Evolutionary conservation across 2,113 vertebrate species (phyloP).

Genomic region (Actinemys pallida): DNA sequence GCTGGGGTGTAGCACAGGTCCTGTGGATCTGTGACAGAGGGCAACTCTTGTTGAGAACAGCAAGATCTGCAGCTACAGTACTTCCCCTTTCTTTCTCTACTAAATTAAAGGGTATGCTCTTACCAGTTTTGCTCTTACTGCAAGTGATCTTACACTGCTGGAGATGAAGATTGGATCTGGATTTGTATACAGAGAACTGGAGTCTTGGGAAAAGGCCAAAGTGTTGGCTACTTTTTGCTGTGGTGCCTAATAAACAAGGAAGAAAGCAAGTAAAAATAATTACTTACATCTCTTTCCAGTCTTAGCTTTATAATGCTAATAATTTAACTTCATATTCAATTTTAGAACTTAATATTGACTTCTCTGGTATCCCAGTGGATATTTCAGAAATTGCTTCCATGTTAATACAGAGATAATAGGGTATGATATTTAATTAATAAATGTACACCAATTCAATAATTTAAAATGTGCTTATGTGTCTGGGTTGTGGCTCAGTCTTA

Average conservation of each 20-base stretch:
- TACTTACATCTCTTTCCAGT: no score
- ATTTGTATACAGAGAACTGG: background rate
- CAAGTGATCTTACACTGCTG: background rate
- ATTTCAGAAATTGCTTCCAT: background rate
- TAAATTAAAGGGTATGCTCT: background rate
- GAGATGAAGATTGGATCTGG: background rate
- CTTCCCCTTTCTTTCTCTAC: background rate
- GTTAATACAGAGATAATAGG: background rate
- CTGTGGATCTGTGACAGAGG: background rate
- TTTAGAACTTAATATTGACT: background rate
- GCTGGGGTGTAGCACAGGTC: no score
- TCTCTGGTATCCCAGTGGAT: background rate
- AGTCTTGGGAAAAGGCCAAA: background rate
- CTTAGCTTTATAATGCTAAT: background rate
- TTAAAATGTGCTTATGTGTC: background rate
- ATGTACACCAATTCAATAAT: background rate
- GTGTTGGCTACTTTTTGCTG: background rate
- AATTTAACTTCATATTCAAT: background rate
- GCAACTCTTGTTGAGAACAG: background rate
- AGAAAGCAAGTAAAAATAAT: background rate
- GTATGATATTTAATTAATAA: background rate
- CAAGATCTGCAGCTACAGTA: background rate
- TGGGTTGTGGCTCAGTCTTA: background rate
- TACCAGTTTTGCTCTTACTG: background rate
- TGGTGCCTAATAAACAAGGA: background rate